These are phyloP conservation scores for Tryphoninae sp. DNA, from an alignment of 2,888 invertebrate species.

Conservation along the genomic window DNA sequence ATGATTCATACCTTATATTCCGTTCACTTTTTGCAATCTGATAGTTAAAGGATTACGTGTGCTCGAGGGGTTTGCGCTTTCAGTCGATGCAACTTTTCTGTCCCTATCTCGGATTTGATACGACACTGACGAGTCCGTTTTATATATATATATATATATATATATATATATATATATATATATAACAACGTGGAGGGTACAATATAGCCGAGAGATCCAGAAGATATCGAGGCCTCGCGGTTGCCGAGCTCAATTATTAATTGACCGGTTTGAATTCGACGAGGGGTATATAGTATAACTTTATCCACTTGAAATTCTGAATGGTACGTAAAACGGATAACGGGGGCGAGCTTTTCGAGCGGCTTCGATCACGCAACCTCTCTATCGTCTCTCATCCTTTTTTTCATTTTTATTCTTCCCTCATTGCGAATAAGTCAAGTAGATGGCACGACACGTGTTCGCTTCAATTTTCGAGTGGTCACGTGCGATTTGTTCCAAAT, in stretches of 20 bases:
- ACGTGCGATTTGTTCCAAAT: slow-evolving; percentile 48
- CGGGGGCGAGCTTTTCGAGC: slow-evolving; percentile 16
- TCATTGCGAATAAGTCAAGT: slow-evolving; percentile 52
- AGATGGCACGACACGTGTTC: slow-evolving; percentile 45
- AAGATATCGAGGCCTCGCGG: slow-evolving; percentile 60
- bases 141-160: background rate
- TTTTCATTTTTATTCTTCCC: slow-evolving; percentile 21
- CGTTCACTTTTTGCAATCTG: slow-evolving; percentile 60
- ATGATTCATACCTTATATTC: slow-evolving; percentile 55
- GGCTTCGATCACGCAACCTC: slow-evolving; percentile 54
- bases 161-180: background rate
- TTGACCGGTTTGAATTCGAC: slow-evolving; percentile 71
- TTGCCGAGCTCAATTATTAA: slow-evolving; percentile 74
- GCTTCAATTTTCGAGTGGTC: slow-evolving; percentile 53
- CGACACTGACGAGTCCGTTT: slow-evolving; percentile 44
- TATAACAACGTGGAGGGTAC: slow-evolving; percentile 14
- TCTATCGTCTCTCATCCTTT: background rate
- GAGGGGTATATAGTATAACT: slow-evolving; percentile 57
- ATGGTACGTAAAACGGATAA: slow-evolving; percentile 59
- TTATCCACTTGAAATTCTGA: slow-evolving; percentile 73
- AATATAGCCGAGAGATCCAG: slow-evolving; percentile 49
- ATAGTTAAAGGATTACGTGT: slow-evolving; percentile 63
- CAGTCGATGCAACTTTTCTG: slow-evolving; percentile 42
- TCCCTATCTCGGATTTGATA: slow-evolving; percentile 30
- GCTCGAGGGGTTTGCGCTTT: slow-evolving; percentile 51